These are phyloP conservation scores for Monopis laevigella DNA, from an alignment of 2,888 invertebrate species.

Conservation along the genomic window DNA sequence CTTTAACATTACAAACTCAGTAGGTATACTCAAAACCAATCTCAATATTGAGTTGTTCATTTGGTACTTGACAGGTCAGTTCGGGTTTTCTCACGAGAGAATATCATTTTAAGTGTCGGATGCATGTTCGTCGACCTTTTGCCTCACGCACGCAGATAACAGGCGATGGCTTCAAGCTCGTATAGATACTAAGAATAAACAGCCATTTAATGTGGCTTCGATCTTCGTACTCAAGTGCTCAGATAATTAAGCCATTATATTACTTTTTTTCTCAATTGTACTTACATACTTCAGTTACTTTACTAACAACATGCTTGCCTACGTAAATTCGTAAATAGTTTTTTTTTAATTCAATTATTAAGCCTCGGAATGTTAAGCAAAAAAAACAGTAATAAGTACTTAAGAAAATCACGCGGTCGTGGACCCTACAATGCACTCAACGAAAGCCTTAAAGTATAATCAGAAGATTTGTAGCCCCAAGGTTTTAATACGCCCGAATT, in stretches of 20 bases:
- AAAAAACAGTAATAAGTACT: neutral
- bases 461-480: conserved; percentile 17
- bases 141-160: conserved; percentile 12
- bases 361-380: no score
- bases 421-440: conserved; percentile 25
- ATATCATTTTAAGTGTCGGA: conserved; percentile 1
- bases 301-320: no score
- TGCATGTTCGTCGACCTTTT: neutral
- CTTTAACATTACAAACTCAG: no score
- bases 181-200: conserved; percentile 9
- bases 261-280: conserved; percentile 29
- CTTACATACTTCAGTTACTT: no score
- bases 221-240: conserved; percentile 49
- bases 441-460: conserved; percentile 36
- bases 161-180: neutral
- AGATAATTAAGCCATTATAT: conserved; percentile 62
- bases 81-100: conserved; percentile 10
- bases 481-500: conserved; percentile 29
- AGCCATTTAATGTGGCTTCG: conserved; percentile 32
- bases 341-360: no score
- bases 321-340: no score
- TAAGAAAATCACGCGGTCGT: conserved; percentile 18
- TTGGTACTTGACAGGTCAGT: neutral
- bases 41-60: no score
- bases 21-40: no score